phyloP scores from a whole-genome alignment of 1,140 invertebrate species.

The Scaptomyza pallida region DNA sequence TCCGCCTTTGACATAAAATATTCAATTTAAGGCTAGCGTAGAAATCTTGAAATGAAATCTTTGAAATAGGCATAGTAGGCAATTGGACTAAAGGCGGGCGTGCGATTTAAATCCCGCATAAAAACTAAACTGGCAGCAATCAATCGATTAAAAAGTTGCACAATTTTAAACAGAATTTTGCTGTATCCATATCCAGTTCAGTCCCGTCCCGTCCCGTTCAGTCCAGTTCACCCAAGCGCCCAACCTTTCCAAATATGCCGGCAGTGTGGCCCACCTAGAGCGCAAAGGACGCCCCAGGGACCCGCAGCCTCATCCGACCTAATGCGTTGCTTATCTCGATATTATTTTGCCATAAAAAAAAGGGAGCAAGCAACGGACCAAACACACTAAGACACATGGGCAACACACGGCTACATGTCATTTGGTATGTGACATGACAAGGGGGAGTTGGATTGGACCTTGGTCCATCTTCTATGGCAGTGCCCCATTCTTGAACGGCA shows the following conservation, averaged over 20 bases:
- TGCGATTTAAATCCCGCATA: constrained; percentile 60
- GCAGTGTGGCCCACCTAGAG: constrained; percentile 5
- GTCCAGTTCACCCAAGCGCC: too few species aligned
- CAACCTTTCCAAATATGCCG: background rate
- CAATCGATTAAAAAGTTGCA: constrained; percentile 72
- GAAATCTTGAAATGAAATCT: constrained; percentile 29
- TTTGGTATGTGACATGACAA: constrained; percentile 63
- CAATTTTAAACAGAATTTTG: constrained; percentile 58
- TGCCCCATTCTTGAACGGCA: constrained; percentile 13
- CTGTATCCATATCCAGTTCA: too few species aligned
- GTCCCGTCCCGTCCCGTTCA: too few species aligned
- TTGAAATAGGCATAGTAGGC: background rate
- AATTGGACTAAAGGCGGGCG: background rate
- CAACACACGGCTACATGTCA: constrained; percentile 48
- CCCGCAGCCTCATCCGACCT: constrained; percentile 35
- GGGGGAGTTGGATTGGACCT: constrained; percentile 8
- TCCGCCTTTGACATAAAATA: constrained; percentile 9
- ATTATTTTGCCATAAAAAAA: constrained; percentile 75
- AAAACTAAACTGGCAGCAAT: constrained; percentile 71
- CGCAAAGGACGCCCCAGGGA: constrained; percentile 44
- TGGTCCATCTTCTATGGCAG: background rate
- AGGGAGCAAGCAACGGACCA: constrained; percentile 41
- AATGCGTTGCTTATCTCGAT: constrained; percentile 75
- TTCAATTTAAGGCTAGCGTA: constrained; percentile 26
- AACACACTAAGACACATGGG: too few species aligned